phyloP scores from a whole-genome alignment of 1,140 invertebrate genomes.

The Danaus plexippus region DNA sequence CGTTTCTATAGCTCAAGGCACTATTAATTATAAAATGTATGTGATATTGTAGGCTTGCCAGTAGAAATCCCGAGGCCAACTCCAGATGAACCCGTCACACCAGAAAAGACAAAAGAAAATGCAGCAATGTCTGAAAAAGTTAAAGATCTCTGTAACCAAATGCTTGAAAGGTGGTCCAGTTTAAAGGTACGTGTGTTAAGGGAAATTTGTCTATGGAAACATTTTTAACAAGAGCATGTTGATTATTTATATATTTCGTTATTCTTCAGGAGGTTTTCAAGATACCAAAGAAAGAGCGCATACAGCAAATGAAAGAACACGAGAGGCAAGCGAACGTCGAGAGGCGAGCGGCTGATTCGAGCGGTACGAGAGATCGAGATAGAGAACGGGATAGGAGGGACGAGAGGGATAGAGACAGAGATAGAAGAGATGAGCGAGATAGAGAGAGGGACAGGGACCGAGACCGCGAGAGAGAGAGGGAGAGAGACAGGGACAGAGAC shows the following conservation, averaged over 20 bases:
- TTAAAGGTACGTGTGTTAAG: constrained; percentile 76
- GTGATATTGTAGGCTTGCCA: constrained; percentile 41
- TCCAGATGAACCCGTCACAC: constrained; percentile 27
- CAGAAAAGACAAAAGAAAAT: constrained; percentile 48
- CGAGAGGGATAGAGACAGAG: constrained; percentile 42
- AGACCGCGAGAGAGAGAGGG: constrained; percentile 21
- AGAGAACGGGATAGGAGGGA: constrained; percentile 39
- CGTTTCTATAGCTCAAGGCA: too few species aligned
- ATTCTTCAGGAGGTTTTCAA: constrained; percentile 79
- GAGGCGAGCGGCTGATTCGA: constrained; percentile 55
- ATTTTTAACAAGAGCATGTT: not conserved
- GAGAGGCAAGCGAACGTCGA: constrained; percentile 84
- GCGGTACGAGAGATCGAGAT: constrained; percentile 49
- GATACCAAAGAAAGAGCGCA: constrained; percentile 95
- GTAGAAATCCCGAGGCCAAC: constrained; percentile 38
- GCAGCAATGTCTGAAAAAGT: constrained; percentile 55
- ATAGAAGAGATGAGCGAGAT: constrained; percentile 40
- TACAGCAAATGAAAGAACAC: constrained; percentile 94
- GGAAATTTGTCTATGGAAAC: too few species aligned
- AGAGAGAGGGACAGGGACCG: constrained; percentile 38
- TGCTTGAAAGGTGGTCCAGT: constrained; percentile 83
- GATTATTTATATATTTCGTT: constrained; percentile 4
- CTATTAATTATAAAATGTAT: constrained; percentile 1
- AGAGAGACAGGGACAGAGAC: constrained; percentile 36
- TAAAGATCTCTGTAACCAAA: constrained; percentile 75